phyloP scores from a whole-genome alignment of 30 jellyfish, hydroid and myxozoan species.

The Aurelia sp. region DNA sequence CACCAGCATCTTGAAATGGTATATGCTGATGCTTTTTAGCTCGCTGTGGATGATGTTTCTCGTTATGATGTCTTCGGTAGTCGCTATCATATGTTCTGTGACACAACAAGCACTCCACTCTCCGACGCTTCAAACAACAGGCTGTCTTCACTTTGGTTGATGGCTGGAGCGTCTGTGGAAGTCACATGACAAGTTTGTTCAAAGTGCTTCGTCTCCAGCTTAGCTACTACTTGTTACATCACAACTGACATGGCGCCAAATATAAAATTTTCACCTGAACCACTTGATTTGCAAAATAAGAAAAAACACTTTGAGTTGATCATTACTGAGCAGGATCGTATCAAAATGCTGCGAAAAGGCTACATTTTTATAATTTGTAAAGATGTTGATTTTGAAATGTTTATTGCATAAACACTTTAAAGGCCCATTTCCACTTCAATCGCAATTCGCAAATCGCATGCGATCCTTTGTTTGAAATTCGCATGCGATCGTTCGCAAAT shows the following conservation, averaged over 20 bases:
- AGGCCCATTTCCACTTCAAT: no score
- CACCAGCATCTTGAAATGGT: no score
- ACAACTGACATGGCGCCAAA: background rate
- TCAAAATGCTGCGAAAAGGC: constrained; percentile 6
- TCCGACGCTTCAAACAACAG: no score
- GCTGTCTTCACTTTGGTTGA: background rate
- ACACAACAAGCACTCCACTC: no score
- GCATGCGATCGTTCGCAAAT: no score
- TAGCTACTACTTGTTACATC: constrained; percentile 35
- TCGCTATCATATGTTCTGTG: no score
- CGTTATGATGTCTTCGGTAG: no score
- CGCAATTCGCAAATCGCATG: no score
- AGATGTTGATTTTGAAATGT: constrained; percentile 1
- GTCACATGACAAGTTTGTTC: no score
- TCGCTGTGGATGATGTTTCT: no score
- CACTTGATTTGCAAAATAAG: background rate
- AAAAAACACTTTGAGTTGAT: constrained; percentile 3
- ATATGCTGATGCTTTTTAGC: no score
- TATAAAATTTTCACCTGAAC: constrained; percentile 8
- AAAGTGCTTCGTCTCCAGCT: constrained; percentile 4
- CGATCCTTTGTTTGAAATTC: no score
- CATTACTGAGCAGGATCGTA: constrained; percentile 8
- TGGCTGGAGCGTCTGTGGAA: background rate
- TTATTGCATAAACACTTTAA: constrained; percentile 54
- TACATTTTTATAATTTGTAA: constrained; percentile 16